A percentile compares a stretch with the other conserved stretches of the same genome.
phyloP scores from a whole-genome alignment of 2,888 invertebrate genomes.

The Campaea margaritaria region DNA sequence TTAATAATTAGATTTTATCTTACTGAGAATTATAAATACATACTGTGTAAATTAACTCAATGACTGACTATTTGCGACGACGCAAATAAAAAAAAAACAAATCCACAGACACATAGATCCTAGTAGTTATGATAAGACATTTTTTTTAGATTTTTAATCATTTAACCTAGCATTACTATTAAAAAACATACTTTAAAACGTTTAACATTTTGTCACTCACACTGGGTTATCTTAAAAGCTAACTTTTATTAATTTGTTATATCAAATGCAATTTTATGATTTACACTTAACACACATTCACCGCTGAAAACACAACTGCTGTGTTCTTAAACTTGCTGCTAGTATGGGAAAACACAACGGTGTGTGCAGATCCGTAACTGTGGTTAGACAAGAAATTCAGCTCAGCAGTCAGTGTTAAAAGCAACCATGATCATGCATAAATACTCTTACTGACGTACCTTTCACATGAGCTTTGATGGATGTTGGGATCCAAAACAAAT shows the following conservation, averaged over 20 bases:
- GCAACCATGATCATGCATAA: constrained; percentile 50
- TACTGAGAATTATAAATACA: too few species aligned
- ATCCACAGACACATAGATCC: not conserved
- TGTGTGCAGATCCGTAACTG: too few species aligned
- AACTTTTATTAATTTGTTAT: constrained; percentile 31
- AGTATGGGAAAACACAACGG: too few species aligned
- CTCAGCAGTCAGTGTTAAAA: too few species aligned
- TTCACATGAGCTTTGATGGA: constrained; percentile 6
- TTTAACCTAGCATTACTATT: constrained; percentile 39
- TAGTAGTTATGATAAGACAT: not conserved
- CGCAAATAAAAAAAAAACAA: not conserved
- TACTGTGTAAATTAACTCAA: too few species aligned
- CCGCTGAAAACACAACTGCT: too few species aligned
- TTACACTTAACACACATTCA: constrained; percentile 54
- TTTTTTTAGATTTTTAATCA: constrained; percentile 5
- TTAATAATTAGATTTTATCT: too few species aligned
- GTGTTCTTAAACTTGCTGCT: too few species aligned
- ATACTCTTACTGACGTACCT: constrained; percentile 58
- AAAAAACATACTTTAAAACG: constrained; percentile 23
- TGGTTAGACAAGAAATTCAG: too few species aligned
- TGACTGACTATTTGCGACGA: not conserved
- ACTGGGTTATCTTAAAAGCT: constrained; percentile 37
- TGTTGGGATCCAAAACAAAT: constrained; percentile 7
- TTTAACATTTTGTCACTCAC: constrained; percentile 31
- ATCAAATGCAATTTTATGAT: constrained; percentile 41